These are phyloP conservation scores for Chaetops frenatus DNA, from an alignment of 2,113 vertebrate species.

Conservation along the genomic window DNA sequence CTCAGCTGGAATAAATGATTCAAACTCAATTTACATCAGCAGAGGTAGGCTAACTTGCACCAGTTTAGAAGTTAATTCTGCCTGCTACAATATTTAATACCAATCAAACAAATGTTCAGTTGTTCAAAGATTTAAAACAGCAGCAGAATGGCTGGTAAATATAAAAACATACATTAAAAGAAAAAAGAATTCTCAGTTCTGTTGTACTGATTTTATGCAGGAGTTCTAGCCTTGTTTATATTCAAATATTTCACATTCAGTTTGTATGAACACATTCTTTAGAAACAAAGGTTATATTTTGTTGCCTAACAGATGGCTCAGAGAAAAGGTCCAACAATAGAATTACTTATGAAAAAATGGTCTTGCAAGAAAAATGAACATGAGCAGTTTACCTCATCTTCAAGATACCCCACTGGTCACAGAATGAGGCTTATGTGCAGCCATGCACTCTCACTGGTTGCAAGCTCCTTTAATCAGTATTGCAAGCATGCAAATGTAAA, in stretches of 20 bases:
- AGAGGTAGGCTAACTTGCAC: not conserved
- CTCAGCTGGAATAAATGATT: not conserved
- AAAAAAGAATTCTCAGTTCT: not conserved
- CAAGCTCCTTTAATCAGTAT: not conserved
- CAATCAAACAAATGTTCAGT: not conserved
- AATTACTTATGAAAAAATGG: conserved; percentile 9
- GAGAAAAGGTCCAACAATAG: not conserved
- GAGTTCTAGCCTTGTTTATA: not conserved
- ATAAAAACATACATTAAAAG: not conserved
- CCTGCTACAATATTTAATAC: not conserved
- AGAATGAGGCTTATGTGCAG: not conserved
- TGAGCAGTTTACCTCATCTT: not conserved
- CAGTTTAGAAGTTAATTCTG: not conserved
- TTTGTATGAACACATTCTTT: not conserved
- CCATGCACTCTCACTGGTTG: not conserved
- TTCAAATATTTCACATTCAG: not conserved
- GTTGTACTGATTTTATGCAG: not conserved
- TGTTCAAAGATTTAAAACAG: not conserved
- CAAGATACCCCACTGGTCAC: not conserved
- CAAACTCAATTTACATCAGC: not conserved
- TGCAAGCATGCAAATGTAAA: not conserved
- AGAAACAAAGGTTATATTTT: not conserved
- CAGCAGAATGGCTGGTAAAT: not conserved
- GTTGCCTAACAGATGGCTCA: not conserved
- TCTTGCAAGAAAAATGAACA: not conserved